Evolutionary conservation across 1,140 invertebrate genomes (phyloP).

Genomic region (Drosophila saltans): DNA sequence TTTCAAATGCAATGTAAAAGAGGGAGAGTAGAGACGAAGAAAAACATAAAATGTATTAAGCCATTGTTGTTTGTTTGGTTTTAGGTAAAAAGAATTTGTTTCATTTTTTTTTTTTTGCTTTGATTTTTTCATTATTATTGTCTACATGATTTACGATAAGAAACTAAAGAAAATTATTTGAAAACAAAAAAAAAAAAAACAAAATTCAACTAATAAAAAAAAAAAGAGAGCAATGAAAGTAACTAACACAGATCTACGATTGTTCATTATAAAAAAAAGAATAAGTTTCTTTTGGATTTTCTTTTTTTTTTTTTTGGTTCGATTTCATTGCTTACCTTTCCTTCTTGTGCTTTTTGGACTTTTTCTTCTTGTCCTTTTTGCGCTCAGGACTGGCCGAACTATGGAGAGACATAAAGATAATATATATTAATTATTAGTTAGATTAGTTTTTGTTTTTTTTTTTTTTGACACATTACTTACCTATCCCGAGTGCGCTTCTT

Average conservation of each 20-base stretch:
- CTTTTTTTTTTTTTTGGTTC: background rate
- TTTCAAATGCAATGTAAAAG: slow-evolving; percentile 81
- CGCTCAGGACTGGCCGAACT: slow-evolving; percentile 86
- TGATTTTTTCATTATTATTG: slow-evolving; percentile 30
- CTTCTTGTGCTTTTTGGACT: slow-evolving; percentile 88
- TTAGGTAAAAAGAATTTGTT: slow-evolving; percentile 59
- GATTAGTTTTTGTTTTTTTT: background rate
- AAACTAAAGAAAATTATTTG: slow-evolving; percentile 19
- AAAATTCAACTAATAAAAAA: slow-evolving; percentile 33
- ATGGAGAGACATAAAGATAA: background rate
- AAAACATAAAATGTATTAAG: slow-evolving; percentile 80
- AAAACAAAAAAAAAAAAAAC: background rate
- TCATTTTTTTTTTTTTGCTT: slow-evolving; percentile 2
- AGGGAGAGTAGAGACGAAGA: slow-evolving; percentile 82
- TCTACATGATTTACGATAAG: slow-evolving; percentile 41
- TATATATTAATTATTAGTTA: background rate
- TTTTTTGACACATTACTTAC: slow-evolving; percentile 38
- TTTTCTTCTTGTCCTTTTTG: slow-evolving; percentile 88
- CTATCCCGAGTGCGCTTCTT: slow-evolving; percentile 78
- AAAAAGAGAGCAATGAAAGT: slow-evolving; percentile 35
- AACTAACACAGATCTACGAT: slow-evolving; percentile 63
- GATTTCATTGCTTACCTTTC: slow-evolving; percentile 85
- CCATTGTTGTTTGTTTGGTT: slow-evolving; percentile 57
- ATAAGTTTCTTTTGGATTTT: too few relatives aligned
- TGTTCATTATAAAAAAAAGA: slow-evolving; percentile 24